Percentiles rank a stretch among this genome's conserved stretches.
Conservation (phyloP, 92 coral and sea anemone species). For the Epizoanthus rinbou region DNA sequence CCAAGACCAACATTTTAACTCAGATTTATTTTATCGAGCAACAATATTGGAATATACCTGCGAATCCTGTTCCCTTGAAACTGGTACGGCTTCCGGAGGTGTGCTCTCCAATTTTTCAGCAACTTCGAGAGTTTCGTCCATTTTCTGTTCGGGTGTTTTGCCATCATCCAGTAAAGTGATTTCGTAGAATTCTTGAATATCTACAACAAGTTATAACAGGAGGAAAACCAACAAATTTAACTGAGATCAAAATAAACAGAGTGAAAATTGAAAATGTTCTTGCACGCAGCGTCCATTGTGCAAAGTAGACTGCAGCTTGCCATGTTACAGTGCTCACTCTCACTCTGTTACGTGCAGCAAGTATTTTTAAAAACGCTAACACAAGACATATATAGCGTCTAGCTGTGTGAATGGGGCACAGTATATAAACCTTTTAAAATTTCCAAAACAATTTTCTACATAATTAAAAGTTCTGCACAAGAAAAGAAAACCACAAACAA, state of each 20-base stretch:
- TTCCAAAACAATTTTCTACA: constrained; percentile 12
- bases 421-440: too few species aligned
- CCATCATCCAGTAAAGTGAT: constrained; percentile 85
- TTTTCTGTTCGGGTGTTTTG: constrained; percentile 83
- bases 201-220: constrained; percentile 44
- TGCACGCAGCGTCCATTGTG: not conserved
- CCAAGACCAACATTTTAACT: not conserved
- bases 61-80: constrained; percentile 10
- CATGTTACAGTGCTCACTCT: too few species aligned
- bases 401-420: too few species aligned
- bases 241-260: not conserved
- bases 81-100: constrained; percentile 16
- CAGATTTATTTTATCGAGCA: not conserved
- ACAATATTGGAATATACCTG: constrained; percentile 23
- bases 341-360: too few species aligned
- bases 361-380: too few species aligned
- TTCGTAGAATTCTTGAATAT: constrained; percentile 98
- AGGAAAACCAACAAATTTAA: constrained; percentile 14
- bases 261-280: not conserved
- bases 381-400: too few species aligned
- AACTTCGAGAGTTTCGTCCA: constrained; percentile 81
- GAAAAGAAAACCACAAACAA: not conserved
- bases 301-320: too few species aligned
- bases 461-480: not conserved
- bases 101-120: constrained; percentile 84